Conservation (phyloP, 1,140 invertebrate species). For the Hypsibius dujardini region DNA sequence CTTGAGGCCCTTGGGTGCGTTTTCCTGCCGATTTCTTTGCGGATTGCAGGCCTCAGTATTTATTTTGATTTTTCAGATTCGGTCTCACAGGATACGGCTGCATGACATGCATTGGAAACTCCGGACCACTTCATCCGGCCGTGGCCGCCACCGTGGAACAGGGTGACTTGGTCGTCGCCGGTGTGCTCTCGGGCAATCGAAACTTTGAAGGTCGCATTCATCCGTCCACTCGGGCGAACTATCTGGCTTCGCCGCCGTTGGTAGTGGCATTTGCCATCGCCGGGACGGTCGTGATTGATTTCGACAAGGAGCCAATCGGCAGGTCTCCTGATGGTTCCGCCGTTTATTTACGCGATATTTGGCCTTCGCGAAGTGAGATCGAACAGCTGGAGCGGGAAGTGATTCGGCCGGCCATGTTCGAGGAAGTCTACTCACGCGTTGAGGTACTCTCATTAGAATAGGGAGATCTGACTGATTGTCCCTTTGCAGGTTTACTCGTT, state of each 20-base stretch:
- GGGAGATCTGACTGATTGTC: conserved; percentile 16
- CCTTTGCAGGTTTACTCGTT: not conserved
- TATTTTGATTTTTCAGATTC: conserved; percentile 40
- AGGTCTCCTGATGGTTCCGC: conserved; percentile 45
- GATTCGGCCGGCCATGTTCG: conserved; percentile 94
- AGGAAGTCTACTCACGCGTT: conserved; percentile 66
- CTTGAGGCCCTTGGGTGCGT: conserved; percentile 57
- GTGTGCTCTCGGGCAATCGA: conserved; percentile 82
- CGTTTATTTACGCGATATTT: conserved; percentile 77
- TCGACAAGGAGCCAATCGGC: conserved; percentile 71
- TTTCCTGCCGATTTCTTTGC: conserved; percentile 55
- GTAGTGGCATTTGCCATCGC: conserved; percentile 93
- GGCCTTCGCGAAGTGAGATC: conserved; percentile 79
- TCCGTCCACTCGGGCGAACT: conserved; percentile 85
- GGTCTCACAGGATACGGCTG: conserved; percentile 86
- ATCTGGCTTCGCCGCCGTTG: conserved; percentile 77
- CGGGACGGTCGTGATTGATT: conserved; percentile 81
- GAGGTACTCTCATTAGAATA: conserved; percentile 25
- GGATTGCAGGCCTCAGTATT: conserved; percentile 43
- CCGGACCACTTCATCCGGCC: conserved; percentile 72
- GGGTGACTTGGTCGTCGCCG: conserved; percentile 79
- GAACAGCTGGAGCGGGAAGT: conserved; percentile 59
- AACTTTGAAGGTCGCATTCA: conserved; percentile 96
- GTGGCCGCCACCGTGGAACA: conserved; percentile 83
- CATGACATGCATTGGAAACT: conserved; percentile 98